Percentiles rank a stretch among this genome's conserved stretches.
Conservation (phyloP, 2,113 vertebrate species). For the Engraulis encrasicolus region DNA sequence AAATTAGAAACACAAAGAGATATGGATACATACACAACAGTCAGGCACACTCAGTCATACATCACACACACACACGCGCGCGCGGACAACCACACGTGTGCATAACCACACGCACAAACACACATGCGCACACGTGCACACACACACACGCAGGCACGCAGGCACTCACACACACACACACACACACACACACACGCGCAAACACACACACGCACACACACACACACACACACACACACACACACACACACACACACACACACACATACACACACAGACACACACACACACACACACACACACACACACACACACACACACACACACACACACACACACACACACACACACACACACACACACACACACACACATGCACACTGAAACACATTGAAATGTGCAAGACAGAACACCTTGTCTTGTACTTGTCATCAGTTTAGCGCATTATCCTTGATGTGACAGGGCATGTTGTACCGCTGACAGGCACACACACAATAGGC, state of each 20-base stretch:
- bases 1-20: slow-evolving; percentile 4
- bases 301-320: background rate
- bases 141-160: too few species aligned
- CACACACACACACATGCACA: background rate
- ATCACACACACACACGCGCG: background rate
- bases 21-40: background rate
- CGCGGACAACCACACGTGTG: background rate
- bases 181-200: background rate
- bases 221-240: background rate
- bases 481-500: background rate
- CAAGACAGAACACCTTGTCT: background rate
- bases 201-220: background rate
- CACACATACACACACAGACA: too few species aligned
- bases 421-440: background rate
- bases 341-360: background rate
- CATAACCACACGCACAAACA: background rate
- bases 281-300: background rate
- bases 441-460: background rate
- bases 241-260: background rate
- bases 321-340: background rate
- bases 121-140: background rate
- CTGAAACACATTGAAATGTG: background rate
- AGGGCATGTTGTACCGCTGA: background rate
- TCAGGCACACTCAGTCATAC: background rate
- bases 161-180: too few species aligned